A percentile compares a stretch with the other conserved stretches of the same genome.
phyloP scores from a whole-genome alignment of 2,797 vertebrate genomes.

The Coregonus ussuriensis region DNA sequence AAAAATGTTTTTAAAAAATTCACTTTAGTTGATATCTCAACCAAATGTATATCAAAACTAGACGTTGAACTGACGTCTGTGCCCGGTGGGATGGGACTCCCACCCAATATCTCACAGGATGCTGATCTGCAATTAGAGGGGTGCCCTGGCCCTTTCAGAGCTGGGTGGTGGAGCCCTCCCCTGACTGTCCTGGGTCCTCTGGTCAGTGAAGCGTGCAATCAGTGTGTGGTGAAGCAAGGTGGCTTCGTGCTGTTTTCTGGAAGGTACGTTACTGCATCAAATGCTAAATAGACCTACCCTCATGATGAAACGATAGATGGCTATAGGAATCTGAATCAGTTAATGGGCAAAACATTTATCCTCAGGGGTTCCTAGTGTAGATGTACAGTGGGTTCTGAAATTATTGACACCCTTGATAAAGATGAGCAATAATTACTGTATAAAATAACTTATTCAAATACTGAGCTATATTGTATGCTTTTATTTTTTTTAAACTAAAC shows the following conservation, averaged over 20 bases:
- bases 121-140: neutral
- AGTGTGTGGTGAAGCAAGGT: neutral
- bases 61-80: no score
- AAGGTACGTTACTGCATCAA: neutral
- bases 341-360: neutral
- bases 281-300: neutral
- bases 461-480: no score
- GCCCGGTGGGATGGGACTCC: no score
- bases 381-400: neutral
- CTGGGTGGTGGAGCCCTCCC: neutral
- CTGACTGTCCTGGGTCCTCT: neutral
- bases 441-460: no score
- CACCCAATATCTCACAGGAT: constrained; percentile 15
- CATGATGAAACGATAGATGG: neutral
- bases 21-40: no score
- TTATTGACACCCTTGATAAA: no score
- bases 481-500: no score
- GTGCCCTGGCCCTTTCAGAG: neutral
- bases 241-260: neutral
- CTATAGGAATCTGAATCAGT: neutral
- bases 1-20: no score
- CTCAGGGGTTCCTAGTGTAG: neutral
- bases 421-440: no score
- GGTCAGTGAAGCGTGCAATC: constrained; percentile 2
- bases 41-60: no score